Base-by-base conservation (phyloP, 2,888 invertebrate species). In the Danaus chrysippus region DNA sequence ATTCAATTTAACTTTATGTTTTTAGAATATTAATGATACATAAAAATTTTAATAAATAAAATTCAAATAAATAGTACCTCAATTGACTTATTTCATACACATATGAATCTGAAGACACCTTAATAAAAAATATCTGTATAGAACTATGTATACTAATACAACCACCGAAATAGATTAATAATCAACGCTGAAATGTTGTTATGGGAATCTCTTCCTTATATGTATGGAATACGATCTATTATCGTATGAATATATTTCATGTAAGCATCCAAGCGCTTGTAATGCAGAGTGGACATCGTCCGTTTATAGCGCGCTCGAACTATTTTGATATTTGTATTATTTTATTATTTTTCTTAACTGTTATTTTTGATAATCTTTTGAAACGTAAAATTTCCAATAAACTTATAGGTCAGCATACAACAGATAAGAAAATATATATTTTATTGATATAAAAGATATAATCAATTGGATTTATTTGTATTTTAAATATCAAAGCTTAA, bases 281-380 rank as follows among this genome's bases (percentile, higher is more conserved):
- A 64, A 65, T 63, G 64, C 57, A 65, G 64, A 69, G 68, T 70
- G 70, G 69, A 69, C 69, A 58, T 57, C 65, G 67, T 65, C 66
- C 67, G 65, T 68, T 57, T 68, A 60, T 70, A 70, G 58, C 46
- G 61, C 54, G 62, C 56, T 44, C n/a, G 42, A 49, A 17, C 15
- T 5, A 23, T 65, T 58, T 68, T 70, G 62, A 59, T 6, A 43
- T 10, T 49, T 1, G 15, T 17, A 13, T 46, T 49, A 17, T 49
- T 49, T 49, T 49, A 49, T 34, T 11, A 17, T 49, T 46, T n/a
- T 46, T 5, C 1, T 13, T 46, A 46, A 34, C 23, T 13, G 9
- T 5, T 46, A 8, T 46, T 46, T 46, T 46, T 46, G 2, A 9
- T 46, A 46, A 13, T n/a, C 9, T 10, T n/a, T 46, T n/a, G 12